Evolutionary conservation across 2,888 invertebrate species (phyloP), one percentile per base, ranked within the genome.

Genomic region (Dorcus hopei): DNA sequence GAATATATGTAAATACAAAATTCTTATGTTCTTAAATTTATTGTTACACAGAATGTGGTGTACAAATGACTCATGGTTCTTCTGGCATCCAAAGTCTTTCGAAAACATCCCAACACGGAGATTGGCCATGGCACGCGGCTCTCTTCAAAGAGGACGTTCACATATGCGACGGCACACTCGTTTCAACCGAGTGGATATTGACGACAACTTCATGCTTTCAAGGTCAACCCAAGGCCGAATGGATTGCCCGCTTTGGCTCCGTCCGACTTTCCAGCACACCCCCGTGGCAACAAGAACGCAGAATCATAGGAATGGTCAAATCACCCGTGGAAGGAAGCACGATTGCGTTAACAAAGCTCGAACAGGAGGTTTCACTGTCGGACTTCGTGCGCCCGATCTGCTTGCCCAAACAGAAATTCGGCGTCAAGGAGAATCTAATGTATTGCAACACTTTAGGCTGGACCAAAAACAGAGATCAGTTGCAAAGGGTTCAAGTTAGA

Each of bases 61-160:
- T 72, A 9, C 79, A 77, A 66, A 72, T 70, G 11, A 74, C 77
- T 0, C 75, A 75, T 48, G 64, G 68, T 5, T 61, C 67, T 1
- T 60, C 64, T 33, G 70, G 69, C 1, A 60, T 70, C 9, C 71
- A 72, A 50, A 62, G 69, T 2, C 78, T 93, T 60, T 82, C 85
- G 40, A 90, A 91, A 70, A 87, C 90, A 78, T 85, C 92, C 1
- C 82, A 82, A 3, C 89, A 90, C 0, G 93, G 93, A 2, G 93
- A 93, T 75, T 93, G 94, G 94, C 95, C 95, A n/a, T 95, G 95
- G 94, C 88, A 93, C 73, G 91, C 88, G 14, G 88, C 91, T 2
- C 80, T 95, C 2, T 86, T 91, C 70, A 88, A 93, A 68, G 87
- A 93, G 71, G 89, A 92, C 65, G 87, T 89, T 42, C 94, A 95